Percentiles rank a stretch among this genome's conserved stretches.
These are phyloP conservation scores for Bettongia penicillata DNA, from an alignment of 2,113 vertebrate genomes.

Conservation along the genomic window DNA sequence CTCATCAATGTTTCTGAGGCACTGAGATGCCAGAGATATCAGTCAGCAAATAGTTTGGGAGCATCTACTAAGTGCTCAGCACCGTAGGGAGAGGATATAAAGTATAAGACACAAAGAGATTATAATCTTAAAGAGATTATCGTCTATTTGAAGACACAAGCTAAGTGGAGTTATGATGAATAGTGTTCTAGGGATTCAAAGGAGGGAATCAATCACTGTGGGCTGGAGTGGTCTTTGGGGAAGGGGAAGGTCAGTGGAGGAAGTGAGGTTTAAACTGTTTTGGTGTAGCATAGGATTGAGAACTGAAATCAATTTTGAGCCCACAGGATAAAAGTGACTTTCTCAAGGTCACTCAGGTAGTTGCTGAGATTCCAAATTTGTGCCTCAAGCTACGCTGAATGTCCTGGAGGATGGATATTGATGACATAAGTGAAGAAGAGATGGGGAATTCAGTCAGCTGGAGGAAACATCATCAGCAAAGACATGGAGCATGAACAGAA, in stretches of 20 bases:
- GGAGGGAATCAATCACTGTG: not conserved
- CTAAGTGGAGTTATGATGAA: not conserved
- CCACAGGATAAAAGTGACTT: not conserved
- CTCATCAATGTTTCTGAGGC: not conserved
- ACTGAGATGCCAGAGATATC: not conserved
- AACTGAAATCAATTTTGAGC: not conserved
- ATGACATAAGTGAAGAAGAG: not conserved
- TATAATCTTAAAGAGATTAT: not conserved
- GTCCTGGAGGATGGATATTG: not conserved
- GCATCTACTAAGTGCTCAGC: not conserved
- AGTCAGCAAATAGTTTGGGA: not conserved
- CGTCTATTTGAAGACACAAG: not conserved
- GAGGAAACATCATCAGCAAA: not conserved
- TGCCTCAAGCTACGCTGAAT: not conserved
- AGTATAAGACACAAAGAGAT: not conserved
- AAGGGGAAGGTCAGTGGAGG: not conserved
- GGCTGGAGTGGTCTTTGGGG: not conserved
- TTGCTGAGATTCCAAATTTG: not conserved
- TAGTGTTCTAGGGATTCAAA: not conserved
- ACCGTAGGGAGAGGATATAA: not conserved
- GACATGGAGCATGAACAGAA: not conserved
- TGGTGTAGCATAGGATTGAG: not conserved
- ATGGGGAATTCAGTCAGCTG: not conserved
- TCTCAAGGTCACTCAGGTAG: not conserved
- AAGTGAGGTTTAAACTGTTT: not conserved